Base-by-base conservation (phyloP, 2,113 vertebrate species). In the Rhegmatorhina hoffmannsi region DNA sequence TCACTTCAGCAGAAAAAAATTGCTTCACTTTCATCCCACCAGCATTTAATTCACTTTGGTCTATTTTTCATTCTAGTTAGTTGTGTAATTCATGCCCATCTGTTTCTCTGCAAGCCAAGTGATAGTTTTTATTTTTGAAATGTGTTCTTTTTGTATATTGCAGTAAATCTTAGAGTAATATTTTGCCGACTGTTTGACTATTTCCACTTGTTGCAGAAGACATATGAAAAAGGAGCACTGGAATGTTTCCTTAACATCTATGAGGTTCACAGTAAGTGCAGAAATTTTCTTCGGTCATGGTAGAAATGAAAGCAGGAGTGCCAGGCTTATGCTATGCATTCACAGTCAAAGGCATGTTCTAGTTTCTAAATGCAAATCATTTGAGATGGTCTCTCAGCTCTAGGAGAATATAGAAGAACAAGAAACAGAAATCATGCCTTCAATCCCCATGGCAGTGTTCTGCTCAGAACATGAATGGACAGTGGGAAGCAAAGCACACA, bases 21-120 rank as follows among this genome's bases (percentile, higher is more conserved):
- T 33, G 15, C 52, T 78, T 79, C 55, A 49, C 94, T 93, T 95
- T 92, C 68, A 95, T 94, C 43, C 16, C 63, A 93, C 55, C 56
- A 90, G 47, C 58, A 85, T 92, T 90, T 88, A 94, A 93, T 95
- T 93, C 81, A 90, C 38, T 78, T 94, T 74, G 44, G 47, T 76
- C 69, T 93, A 91, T 91, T 95, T 89, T 95, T 93, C 92, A 87
- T 93, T 94, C 88, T 93, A 91, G 86, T 66, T 78, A 66, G 77
- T 76, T 95, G 85, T 92, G 86, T 87, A 96, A 95, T 93, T 94
- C 93, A 84, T 94, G 74, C 63, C 94, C 90, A 97, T 97, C 93
- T 97, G 90, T 95, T 96, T 93, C 92, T 89, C 55, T 92, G 58
- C 46, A 79, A 93, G 73, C 67, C 74, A 92, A 93, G 34, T 52